Conservation (phyloP, 2,797 vertebrate species). For the Melanotaenia nigrans region DNA sequence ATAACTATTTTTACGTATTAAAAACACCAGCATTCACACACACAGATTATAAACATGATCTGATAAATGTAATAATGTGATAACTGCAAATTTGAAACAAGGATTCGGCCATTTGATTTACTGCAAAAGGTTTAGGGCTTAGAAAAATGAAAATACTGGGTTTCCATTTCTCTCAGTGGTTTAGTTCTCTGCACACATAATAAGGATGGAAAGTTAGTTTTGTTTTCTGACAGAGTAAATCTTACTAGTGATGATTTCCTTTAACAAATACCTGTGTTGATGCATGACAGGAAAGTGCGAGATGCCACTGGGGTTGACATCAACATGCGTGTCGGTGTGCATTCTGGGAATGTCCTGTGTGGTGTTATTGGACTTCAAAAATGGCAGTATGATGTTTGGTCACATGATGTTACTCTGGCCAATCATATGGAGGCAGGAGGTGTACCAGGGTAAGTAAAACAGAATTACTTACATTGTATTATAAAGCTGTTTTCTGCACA, state of each 20-base stretch:
- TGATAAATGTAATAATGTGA: background rate
- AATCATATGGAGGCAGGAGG: conserved; percentile 97
- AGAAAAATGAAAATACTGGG: background rate
- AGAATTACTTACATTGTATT: background rate
- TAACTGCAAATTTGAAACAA: background rate
- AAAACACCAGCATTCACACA: background rate
- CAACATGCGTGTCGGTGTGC: conserved; percentile 95
- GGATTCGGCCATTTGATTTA: background rate
- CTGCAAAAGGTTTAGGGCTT: background rate
- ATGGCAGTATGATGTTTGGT: conserved; percentile 98
- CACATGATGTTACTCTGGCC: conserved; percentile 94
- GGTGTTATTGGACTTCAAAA: conserved; percentile 95
- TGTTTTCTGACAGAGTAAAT: background rate
- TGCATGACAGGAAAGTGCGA: conserved; percentile 87
- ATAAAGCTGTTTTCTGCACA: background rate
- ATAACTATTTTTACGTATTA: background rate
- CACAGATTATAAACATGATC: background rate
- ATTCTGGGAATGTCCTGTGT: conserved; percentile 94
- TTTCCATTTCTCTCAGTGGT: background rate
- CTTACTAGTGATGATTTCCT: background rate
- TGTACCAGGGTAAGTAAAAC: conserved; percentile 89
- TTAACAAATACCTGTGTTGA: background rate
- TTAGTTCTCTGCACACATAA: background rate
- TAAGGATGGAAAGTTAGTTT: background rate
- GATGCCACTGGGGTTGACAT: conserved; percentile 95